Evolutionary conservation across 1,140 invertebrate species (phyloP), one percentile per base, ranked within the genome.

Genomic region (Leptoteleia sp.): DNA sequence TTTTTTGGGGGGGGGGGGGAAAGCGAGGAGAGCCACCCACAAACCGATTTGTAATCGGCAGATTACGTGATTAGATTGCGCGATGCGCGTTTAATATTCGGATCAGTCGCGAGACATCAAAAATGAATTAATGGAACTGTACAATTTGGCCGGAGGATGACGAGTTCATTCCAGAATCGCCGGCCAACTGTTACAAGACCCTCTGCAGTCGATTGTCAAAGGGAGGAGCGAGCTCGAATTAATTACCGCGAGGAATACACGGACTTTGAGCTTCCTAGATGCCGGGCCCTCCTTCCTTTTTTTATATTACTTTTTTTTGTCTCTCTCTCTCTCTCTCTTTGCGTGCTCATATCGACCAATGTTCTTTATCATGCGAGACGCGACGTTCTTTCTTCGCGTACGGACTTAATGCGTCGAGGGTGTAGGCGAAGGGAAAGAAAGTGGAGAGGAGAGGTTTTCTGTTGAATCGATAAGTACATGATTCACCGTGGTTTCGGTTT

Each of bases 381-480:
- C 76, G 82, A 80, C 50, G 71, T 54, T 72, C 76, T 80, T 82
- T 76, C 80, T 76, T 76, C 67, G 76, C 73, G 71, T 13, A 45
- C 73, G 64, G 68, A 68, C 72, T 78, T 79, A 79, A 75, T 75
- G 71, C 70, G 61, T 59, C 52, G 27, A 43, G 71, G 48, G 64
- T 75, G 45, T 61, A 62, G 68, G 31, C 61, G 77, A 43, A 57
- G 77, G 64, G 50, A 71, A 75, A 79, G 73, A 79, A 82, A 81
- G 68, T 42, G 61, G 45, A 43, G 80, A 80, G 78, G 65, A 65
- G 77, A 78, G 61, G 76, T 64, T 77, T 75, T 79, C 80, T 82
- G 83, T 85, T 84, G 83, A 85, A 85, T 85, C 83, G 82, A 85
- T 85, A 85, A 83, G 83, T 83, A 85, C 78, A 83, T 85, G 83